Evolutionary conservation across 2,797 vertebrate genomes (phyloP).

Genomic region (Scyliorhinus canicula): DNA sequence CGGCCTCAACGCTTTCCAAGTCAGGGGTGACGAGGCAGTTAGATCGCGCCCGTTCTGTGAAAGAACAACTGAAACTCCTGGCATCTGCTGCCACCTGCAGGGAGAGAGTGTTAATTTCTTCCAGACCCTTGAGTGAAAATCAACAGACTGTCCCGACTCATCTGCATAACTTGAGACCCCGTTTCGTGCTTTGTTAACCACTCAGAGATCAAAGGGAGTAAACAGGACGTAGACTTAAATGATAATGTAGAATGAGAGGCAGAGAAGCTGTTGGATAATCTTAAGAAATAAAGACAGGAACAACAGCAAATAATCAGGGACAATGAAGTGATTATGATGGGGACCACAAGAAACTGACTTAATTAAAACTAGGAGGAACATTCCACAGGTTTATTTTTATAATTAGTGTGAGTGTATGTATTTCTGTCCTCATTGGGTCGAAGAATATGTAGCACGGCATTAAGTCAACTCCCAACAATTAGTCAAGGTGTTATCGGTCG

Average conservation of each 20-base stretch:
- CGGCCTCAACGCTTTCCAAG: no score
- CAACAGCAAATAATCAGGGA: background rate
- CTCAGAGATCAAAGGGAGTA: background rate
- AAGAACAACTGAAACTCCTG: background rate
- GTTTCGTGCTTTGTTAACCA: background rate
- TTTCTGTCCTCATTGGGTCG: background rate
- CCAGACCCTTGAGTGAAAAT: background rate
- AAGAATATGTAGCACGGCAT: background rate
- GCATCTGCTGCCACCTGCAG: background rate
- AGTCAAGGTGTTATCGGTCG: background rate
- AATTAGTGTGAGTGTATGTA: background rate
- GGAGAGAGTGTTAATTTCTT: background rate
- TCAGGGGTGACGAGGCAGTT: no score
- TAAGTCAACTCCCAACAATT: background rate
- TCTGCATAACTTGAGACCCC: background rate
- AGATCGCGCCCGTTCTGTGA: no score
- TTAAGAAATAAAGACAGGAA: background rate
- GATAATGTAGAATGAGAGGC: background rate
- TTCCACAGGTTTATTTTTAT: background rate
- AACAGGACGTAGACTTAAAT: background rate
- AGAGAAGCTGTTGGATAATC: background rate
- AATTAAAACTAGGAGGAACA: background rate
- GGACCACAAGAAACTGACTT: background rate
- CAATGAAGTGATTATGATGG: background rate
- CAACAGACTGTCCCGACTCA: background rate